Base-by-base conservation (phyloP, 2,888 invertebrate genomes). In the Lepeophtheirus nordmannii region DNA sequence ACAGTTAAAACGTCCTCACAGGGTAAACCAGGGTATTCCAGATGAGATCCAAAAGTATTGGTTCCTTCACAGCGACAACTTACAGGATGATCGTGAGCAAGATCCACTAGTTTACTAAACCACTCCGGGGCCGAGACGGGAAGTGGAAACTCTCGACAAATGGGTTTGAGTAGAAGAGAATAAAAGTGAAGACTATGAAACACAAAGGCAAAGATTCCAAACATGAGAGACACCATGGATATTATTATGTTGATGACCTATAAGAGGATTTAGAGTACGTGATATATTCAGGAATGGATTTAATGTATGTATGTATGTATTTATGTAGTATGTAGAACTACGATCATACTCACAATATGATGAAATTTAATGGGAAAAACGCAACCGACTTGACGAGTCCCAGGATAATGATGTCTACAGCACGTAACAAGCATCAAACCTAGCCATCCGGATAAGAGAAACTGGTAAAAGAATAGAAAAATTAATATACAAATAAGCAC, bases 351-450 rank as follows among this genome's bases (percentile, higher is more conserved):
- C 8, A 46, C 53, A 46, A 46, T 46, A 17, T 46, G 53, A 46
- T 46, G 53, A 8, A 46, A 46, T 46, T 46, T 46, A 17, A 46
- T 8, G 14, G 53, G 53, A 46, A 46, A 46, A 17, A 46, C 53
- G 17, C 53, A 46, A 17, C 53, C 53, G 8, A 46, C 53, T 46
- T 46, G 53, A 46, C 53, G 53, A 17, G 53, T 46, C 17, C 53
- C 53, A 1, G 53, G 53, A 17, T 46, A 46, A 17, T 46, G 53
- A 46, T 46, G 53, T 46, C 53, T 46, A 46, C 53, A 46, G 8
- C 53, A 46, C 5, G 53, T 46, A 46, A 46, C 53, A n/a, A 46
- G 53, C 53, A 46, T 46, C n/a, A 46, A 17, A n/a, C 53, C 53
- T n/a, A 46, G 14, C 53, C 53, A 46, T 46, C 53, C 53, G 53